Base-by-base conservation (phyloP, 1,140 invertebrate species). In the Mylabris phalerata region DNA sequence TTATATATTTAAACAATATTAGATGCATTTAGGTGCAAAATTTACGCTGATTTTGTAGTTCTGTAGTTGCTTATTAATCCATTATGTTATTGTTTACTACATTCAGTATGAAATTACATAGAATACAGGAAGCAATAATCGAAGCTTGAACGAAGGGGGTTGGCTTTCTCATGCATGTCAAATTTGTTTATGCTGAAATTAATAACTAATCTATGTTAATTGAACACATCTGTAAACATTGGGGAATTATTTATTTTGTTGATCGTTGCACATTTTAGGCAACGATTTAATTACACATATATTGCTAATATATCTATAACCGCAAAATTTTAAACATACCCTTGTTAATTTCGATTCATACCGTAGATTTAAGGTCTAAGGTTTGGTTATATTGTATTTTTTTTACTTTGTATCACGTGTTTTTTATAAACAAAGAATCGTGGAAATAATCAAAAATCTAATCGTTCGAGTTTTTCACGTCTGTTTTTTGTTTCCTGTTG, bases 71-170 rank as follows among this genome's bases (percentile, higher is more conserved):
- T 54, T 54, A 54, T 54, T 54, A 54, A 54, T 54, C 51, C 46
- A 54, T 54, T 54, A 54, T 54, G 51, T 54, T 54, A 54, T 46
- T 54, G 51, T 54, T 54, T 57, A 48, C 46, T 41, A 57, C 55
- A 49, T 57, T 57, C 55, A 11, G 46, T 43, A 48, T 48, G 48
- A 57, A 57, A 57, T 57, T 48, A 57, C 46, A 49, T 49, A 46
- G 41, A 57, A 57, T 57, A 48, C 48, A 48, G 41, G 55, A 57
- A 57, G 46, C 46, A 57, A 40, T 57, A 57, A 57, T 49, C 55
- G 48, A 48, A 48, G 46, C 46, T 46, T 27, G 55, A 48, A 49
- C 46, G 42, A 24, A 57, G 47, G 32, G 48, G 51, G 42, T 41
- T 41, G 51, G 50, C 42, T 45, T 54, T 43, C 51, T 54, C 51